Evolutionary conservation across 2,888 invertebrate species (phyloP).

Genomic region (Drosophila picticornis): DNA sequence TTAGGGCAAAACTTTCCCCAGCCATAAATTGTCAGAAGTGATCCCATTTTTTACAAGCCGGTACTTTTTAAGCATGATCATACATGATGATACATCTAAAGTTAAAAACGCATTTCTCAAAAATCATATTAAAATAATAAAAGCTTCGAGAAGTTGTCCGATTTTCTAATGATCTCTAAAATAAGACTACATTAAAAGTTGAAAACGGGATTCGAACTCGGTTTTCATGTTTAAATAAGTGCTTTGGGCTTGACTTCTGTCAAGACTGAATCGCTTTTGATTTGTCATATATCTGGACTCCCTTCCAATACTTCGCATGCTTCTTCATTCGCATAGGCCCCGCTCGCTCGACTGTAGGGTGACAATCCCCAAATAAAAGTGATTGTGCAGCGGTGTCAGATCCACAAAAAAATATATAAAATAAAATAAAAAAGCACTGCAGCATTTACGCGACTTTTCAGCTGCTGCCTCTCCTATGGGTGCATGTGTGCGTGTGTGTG

Average conservation of each 20-base stretch:
- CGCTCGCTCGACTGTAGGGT: conserved; percentile 37
- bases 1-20: neutral
- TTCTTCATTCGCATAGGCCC: conserved; percentile 15
- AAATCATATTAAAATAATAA: neutral
- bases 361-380: conserved; percentile 76
- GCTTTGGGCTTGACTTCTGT: neutral
- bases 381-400: conserved; percentile 63
- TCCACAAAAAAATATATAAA: conserved; percentile 43
- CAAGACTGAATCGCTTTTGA: too few relatives aligned
- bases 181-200: neutral
- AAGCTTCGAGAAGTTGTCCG: too few relatives aligned
- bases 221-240: neutral
- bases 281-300: neutral
- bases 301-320: conserved; percentile 1
- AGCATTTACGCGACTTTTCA: conserved; percentile 66
- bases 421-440: conserved; percentile 42
- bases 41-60: neutral
- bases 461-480: conserved; percentile 52
- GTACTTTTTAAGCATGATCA: too few relatives aligned
- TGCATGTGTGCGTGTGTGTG: conserved; percentile 39
- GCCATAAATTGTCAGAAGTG: neutral
- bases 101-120: neutral
- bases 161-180: neutral
- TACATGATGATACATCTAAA: too few relatives aligned
- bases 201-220: neutral